phyloP scores from a whole-genome alignment of 1,140 invertebrate genomes.

The Saccostrea glomerata region DNA sequence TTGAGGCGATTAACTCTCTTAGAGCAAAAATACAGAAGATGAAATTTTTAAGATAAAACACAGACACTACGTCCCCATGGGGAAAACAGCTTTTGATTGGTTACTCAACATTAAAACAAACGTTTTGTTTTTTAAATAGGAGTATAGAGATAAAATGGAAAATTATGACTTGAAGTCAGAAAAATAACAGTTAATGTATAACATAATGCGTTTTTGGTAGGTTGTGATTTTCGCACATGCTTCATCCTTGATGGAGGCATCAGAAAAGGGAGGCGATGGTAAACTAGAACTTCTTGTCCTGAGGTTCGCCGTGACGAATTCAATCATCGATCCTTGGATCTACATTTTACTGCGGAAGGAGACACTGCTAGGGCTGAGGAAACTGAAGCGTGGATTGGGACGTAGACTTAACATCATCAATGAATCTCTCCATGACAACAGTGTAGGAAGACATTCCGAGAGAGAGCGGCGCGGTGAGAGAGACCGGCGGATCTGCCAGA shows the following conservation, averaged over 20 bases:
- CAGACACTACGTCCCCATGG: too few relatives aligned
- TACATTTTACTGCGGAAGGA: constrained; percentile 31
- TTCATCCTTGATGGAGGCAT: not conserved
- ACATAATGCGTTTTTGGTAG: not conserved
- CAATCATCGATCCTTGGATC: constrained; percentile 26
- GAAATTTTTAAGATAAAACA: too few relatives aligned
- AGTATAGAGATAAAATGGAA: too few relatives aligned
- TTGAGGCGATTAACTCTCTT: too few relatives aligned
- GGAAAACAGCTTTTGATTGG: too few relatives aligned
- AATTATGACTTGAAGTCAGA: too few relatives aligned
- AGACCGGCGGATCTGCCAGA: not conserved
- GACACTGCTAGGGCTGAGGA: not conserved
- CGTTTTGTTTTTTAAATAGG: too few relatives aligned
- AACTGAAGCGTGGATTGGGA: not conserved
- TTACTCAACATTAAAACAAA: too few relatives aligned
- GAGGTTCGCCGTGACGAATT: constrained; percentile 11
- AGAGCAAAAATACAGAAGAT: too few relatives aligned
- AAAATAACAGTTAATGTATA: too few relatives aligned
- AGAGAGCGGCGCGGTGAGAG: not conserved
- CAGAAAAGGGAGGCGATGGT: not conserved
- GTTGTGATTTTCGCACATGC: constrained; percentile 5
- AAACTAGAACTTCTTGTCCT: constrained; percentile 19
- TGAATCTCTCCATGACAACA: not conserved
- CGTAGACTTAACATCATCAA: not conserved
- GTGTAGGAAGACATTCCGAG: not conserved